Base-by-base conservation (phyloP, 2,888 invertebrate genomes). In the Prosopocoilus inquinatus region DNA sequence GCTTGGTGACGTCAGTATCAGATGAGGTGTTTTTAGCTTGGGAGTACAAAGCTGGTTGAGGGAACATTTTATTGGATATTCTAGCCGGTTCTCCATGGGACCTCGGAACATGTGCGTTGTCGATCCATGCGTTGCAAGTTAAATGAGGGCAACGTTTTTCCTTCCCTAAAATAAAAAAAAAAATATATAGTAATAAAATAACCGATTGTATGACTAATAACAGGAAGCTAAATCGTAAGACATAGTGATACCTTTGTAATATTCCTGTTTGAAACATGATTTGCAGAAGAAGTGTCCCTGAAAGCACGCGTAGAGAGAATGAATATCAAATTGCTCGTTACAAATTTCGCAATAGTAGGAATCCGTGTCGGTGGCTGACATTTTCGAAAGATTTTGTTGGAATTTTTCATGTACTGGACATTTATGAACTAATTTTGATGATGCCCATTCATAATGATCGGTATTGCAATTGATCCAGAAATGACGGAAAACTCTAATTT, bases 261-360 rank as follows among this genome's bases (percentile, higher is more conserved):
- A 62, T 50, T 63, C 59, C 41, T 61, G 57, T 38, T 58, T 59
- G 41, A 59, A 65, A 35, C 65, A 67, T 28, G 43, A 55, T 54
- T 58, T 59, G 45, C 67, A 67, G 35, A 67, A 55, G 38, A 64
- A 64, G 53, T 67, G 67, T 2, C 65, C 65, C 38, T 64, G 59
- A 35, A 63, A 59, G 43, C 67, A 67, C n/a, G 61, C 61, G 41
- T 61, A 64, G 47, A 64, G 53, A 13, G 39, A 53, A 32, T 63
- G 50, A 35, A 62, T 44, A 34, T 57, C 51, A 45, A 55, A 62
- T n/a, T 53, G 50, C 34, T 56, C 57, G 47, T 53, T 56, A 34
- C 63, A 63, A 28, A 58, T 57, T 41, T 60, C 57, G 49, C 63
- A 63, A 53, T 48, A 52, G 33, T 55, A 52, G 47, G 57, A 60